Evolutionary conservation across 2,113 vertebrate species (phyloP), one percentile per base, ranked within the genome.

Genomic region (Phocoena sinus): DNA sequence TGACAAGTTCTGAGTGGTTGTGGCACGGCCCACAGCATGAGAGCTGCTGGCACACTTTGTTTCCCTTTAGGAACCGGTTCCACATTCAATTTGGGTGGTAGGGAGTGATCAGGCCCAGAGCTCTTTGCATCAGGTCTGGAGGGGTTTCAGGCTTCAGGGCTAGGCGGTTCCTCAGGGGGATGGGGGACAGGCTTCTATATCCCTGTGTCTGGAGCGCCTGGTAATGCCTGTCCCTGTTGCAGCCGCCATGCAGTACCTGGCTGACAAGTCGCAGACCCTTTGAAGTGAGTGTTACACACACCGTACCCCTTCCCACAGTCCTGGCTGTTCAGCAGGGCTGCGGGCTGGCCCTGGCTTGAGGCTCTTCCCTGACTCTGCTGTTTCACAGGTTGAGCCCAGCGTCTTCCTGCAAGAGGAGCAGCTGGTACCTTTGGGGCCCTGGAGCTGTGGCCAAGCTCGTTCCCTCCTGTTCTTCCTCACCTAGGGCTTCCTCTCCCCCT

Each of bases 231-330:
- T 87, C 65, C 79, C 47, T 74, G 4, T 89, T 95, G 62, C 85
- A 85, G 93, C 1, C 0, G 0, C 8, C 76, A 44, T 58, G 47
- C 20, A 26, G 63, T 21, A 2, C 82, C 20, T 80, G 58, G 2
- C 0, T 41, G 50, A 70, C 74, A 21, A 26, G 25, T 63, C 68
- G 47, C 56, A 84, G 47, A 2, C 0, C 9, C 65, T 41, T 9
- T 62, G 38, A 93, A 26, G 95, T 95, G 81, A 97, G 96, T 88
- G 20, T 79, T n/a, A 11, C 8, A 38, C 65, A 70, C 15, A 1
- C 15, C 76, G 15, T 11, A 25, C n/a, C n/a, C 33, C 60, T 79
- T 67, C 36, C 44, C 68, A 17, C 2, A 8, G 3, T 26, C 5
- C 0, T 4, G 38, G 36, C 6, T 20, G 15, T 25, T 36, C 3